A percentile compares a stretch with the other conserved stretches of the same genome.
Conservation (phyloP, 1,140 invertebrate species). For the Anagrus nilaparvatae region DNA sequence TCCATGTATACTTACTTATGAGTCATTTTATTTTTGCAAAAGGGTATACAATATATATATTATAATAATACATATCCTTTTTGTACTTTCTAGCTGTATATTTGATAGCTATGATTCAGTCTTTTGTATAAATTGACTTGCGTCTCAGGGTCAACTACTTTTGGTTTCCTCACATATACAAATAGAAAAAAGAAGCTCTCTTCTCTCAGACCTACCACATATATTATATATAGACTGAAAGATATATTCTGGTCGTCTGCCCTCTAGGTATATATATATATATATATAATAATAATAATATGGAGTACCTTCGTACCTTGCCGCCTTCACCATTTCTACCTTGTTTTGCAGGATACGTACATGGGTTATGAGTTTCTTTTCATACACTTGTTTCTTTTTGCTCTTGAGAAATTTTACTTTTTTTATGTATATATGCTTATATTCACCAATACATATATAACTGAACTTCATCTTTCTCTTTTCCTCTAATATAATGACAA, state of each 20-base stretch:
- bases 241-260: conserved; percentile 9
- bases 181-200: conserved; percentile 4
- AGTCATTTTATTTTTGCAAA: conserved; percentile 28
- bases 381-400: no score
- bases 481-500: no score
- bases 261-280: neutral
- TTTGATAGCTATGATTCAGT: conserved; percentile 38
- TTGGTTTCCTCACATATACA: conserved; percentile 22
- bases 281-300: no score
- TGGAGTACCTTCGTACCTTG: no score
- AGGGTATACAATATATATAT: conserved; percentile 18
- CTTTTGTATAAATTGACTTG: conserved; percentile 32
- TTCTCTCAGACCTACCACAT: neutral
- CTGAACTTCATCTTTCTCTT: no score
- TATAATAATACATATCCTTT: conserved; percentile 16
- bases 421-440: no score
- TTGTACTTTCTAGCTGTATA: no score
- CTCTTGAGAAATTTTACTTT: no score
- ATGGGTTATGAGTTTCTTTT: no score
- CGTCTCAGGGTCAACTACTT: conserved; percentile 42
- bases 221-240: conserved; percentile 2
- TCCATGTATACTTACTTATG: conserved; percentile 13
- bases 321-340: no score
- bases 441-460: no score
- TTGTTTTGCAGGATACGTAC: no score